Conservation (phyloP, 2,888 invertebrate species). For the Rotaria socialis region DNA sequence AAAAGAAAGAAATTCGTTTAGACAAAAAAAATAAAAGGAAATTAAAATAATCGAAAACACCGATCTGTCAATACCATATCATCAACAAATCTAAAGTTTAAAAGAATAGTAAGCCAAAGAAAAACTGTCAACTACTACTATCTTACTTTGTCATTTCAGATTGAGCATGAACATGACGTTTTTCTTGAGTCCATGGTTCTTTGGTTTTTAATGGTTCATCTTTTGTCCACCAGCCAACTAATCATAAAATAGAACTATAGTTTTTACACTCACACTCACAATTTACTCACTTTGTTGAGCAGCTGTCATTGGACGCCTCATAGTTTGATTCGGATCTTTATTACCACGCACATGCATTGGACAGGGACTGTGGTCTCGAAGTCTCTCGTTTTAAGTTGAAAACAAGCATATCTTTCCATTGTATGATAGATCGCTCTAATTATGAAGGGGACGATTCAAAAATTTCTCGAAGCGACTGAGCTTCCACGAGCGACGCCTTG, state of each 20-base stretch:
- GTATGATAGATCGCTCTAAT: too few relatives aligned
- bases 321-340: slow-evolving; percentile 34
- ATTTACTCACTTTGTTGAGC: slow-evolving; percentile 11
- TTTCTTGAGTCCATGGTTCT: slow-evolving; percentile 55
- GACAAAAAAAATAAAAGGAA: not conserved
- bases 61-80: slow-evolving; percentile 55
- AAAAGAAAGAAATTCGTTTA: not conserved
- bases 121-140: too few relatives aligned
- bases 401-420: too few relatives aligned
- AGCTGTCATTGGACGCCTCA: slow-evolving; percentile 38
- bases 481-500: too few relatives aligned
- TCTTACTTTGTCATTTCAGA: slow-evolving; percentile 58
- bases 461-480: too few relatives aligned
- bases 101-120: not conserved
- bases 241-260: not conserved
- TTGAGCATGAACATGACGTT: slow-evolving; percentile 53
- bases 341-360: too few relatives aligned
- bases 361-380: too few relatives aligned
- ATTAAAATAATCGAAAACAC: slow-evolving; percentile 53
- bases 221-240: slow-evolving; percentile 53
- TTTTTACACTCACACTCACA: not conserved
- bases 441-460: too few relatives aligned
- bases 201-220: slow-evolving; percentile 52
- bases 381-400: too few relatives aligned
- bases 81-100: slow-evolving; percentile 53